Conservation (phyloP, 2,888 invertebrate genomes). For the Busseola fusca region DNA sequence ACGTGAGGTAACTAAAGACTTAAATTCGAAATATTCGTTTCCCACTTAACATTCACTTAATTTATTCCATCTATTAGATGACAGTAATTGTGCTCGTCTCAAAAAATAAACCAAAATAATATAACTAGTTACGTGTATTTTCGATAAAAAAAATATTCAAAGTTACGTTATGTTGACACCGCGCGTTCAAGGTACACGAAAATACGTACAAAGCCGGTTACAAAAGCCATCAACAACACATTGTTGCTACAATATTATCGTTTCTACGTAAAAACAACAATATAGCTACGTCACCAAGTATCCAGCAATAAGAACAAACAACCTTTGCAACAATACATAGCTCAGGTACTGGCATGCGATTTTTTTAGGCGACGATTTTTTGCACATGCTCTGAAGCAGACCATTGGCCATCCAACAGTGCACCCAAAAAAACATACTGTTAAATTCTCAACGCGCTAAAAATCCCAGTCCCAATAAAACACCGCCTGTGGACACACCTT, state of each 20-base stretch:
- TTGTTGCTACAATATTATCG: constrained; percentile 9
- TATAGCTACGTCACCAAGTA: neutral
- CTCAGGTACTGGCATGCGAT: neutral
- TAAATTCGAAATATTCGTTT: neutral
- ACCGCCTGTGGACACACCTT: neutral
- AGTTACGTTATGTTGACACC: neutral
- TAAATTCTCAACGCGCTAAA: neutral
- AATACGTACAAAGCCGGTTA: neutral
- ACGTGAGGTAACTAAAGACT: too few relatives aligned
- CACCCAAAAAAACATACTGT: too few relatives aligned
- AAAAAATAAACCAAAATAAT: neutral
- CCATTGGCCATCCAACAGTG: too few relatives aligned
- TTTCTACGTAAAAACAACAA: constrained; percentile 22
- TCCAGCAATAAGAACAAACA: constrained; percentile 22
- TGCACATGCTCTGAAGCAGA: too few relatives aligned
- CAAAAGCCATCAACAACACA: constrained; percentile 4
- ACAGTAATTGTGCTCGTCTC: too few relatives aligned
- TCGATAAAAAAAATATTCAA: too few relatives aligned
- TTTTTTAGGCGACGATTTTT: neutral
- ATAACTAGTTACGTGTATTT: neutral
- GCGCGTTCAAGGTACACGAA: neutral
- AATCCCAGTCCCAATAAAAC: neutral
- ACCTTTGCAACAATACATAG: constrained; percentile 1
- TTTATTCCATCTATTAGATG: neutral
- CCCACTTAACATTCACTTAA: neutral